Conservation (phyloP, 2,113 vertebrate species). For the Numenius arquata region DNA sequence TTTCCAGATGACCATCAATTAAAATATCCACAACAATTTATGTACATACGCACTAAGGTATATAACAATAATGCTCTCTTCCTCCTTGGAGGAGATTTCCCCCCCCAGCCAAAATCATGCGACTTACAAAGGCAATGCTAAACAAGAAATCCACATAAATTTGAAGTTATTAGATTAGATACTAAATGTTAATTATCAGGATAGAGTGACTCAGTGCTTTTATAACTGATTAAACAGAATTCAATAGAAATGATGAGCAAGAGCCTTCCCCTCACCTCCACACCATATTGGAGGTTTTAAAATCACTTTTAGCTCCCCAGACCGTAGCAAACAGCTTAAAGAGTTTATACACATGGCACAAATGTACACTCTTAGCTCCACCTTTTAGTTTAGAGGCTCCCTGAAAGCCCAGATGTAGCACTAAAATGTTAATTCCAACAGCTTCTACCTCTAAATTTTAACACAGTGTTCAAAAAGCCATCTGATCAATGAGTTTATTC, state of each 20-base stretch:
- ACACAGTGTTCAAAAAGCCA: background rate
- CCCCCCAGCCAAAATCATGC: fast-evolving
- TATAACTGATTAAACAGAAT: background rate
- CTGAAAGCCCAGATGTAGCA: background rate
- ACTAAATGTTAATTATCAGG: too few species aligned
- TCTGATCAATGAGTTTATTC: background rate
- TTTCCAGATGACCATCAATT: background rate
- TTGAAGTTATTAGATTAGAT: background rate
- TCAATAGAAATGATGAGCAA: background rate
- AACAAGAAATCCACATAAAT: background rate
- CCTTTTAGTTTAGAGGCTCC: background rate
- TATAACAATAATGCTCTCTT: background rate
- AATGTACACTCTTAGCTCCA: background rate
- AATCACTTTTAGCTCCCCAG: background rate
- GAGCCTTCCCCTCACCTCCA: background rate
- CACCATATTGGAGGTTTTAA: fast-evolving
- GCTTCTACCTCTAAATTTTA: background rate
- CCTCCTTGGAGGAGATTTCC: background rate
- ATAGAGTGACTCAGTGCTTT: background rate
- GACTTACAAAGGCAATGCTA: background rate
- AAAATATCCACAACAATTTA: background rate
- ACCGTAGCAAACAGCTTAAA: background rate
- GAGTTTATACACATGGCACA: background rate
- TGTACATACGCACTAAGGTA: background rate
- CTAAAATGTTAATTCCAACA: background rate